Evolutionary conservation across 2,113 vertebrate genomes (phyloP).

Genomic region (Balaeniceps rex): DNA sequence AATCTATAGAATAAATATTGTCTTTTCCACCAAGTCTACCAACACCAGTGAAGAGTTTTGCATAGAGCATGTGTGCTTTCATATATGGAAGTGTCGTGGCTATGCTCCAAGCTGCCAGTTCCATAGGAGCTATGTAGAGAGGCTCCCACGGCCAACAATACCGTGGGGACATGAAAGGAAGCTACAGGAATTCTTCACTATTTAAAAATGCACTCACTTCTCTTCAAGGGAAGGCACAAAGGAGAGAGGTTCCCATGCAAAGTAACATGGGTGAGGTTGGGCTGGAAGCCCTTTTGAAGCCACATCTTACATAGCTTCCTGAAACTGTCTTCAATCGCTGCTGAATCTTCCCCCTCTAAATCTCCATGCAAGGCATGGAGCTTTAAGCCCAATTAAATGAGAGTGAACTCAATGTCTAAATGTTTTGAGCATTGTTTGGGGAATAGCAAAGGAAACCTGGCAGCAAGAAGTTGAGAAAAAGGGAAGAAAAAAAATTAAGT

Average conservation of each 20-base stretch:
- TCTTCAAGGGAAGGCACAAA: background rate
- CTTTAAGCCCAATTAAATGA: too few relatives aligned
- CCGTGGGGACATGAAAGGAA: background rate
- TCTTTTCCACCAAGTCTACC: background rate
- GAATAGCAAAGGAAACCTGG: background rate
- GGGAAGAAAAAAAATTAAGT: background rate
- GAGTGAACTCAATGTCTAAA: too few relatives aligned
- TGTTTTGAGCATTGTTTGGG: background rate
- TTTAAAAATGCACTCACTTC: background rate
- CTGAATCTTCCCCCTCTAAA: background rate
- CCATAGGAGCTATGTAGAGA: background rate
- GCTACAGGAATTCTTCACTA: background rate
- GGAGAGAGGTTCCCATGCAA: background rate
- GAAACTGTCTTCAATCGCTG: background rate
- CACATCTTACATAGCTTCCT: background rate
- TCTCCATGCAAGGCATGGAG: background rate
- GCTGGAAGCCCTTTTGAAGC: background rate
- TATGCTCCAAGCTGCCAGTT: background rate
- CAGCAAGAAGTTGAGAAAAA: background rate
- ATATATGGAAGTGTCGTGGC: background rate
- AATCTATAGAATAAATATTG: background rate
- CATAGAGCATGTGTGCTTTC: background rate
- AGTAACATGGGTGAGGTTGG: background rate
- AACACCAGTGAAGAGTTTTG: background rate
- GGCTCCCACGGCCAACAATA: background rate